Base-by-base conservation (phyloP, 1,140 invertebrate species). In the Macrotrachela quadricornifera region DNA sequence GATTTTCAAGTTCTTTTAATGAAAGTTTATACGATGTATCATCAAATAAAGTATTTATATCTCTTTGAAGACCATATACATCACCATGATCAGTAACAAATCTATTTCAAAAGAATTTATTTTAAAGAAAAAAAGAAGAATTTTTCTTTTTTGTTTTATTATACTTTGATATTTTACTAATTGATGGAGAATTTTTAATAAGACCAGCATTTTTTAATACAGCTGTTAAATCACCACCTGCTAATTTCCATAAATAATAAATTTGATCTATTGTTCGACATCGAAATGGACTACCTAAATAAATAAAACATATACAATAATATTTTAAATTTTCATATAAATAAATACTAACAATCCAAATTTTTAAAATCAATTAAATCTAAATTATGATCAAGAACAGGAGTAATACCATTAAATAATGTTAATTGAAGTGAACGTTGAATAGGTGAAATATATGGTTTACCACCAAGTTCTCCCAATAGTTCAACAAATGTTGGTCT, bases 241-340 rank as follows among this genome's bases (percentile, higher is more conserved):
- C 82, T 46, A 95, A 69, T 63, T 85, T 81, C 91, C 91, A 96
- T 61, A 88, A 77, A 69, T 92, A 81, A 68, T 91, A 95, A 6
- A 92, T 74, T 62, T 85, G 81, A 53, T 82, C 74, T 60, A 87
- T 62, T 44, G 56, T 57, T 13, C 42, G 39, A 49, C 17, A 42
- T 41, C 15, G 30, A 49, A 42, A 21, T 49, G 14, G 18, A 21
- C 47, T n/a, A 30, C 3, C 21, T 30, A 30, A 30, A n/a, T 2
- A 30, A 30, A 30, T 30, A 30, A 2, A 30, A 4, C 3, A 30
- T 4, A 30, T 4, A 30, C 3, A 30, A 30, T 4, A 30, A 30
- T 4, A 30, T 4, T 8, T 2, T 4, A 4, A 30, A 30, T 2
- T 30, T 30, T 30, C 8, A 30, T 30, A 30, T 2, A 30, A 30